Evolutionary conservation across 2,888 invertebrate species (phyloP).

Genomic region (Clistopyga incitator): DNA sequence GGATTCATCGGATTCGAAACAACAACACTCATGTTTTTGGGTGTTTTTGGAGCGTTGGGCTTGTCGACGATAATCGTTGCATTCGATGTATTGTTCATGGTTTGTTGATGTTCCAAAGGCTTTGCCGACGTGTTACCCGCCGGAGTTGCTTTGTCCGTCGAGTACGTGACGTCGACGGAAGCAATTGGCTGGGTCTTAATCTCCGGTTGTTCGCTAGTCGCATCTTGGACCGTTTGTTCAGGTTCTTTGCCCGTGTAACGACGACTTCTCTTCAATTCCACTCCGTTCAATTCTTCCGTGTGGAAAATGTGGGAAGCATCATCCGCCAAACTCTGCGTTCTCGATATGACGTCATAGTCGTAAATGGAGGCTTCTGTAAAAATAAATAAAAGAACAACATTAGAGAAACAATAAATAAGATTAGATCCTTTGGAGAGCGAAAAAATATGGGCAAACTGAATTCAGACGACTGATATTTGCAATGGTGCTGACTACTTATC

Average conservation of each 20-base stretch:
- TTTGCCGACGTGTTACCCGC: slow-evolving; percentile 37
- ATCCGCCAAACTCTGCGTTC: slow-evolving; percentile 49
- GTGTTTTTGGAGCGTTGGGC: slow-evolving; percentile 5
- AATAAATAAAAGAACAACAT: slow-evolving; percentile 9
- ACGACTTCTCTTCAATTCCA: slow-evolving; percentile 61
- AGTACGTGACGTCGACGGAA: slow-evolving; percentile 72
- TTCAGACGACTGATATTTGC: no score
- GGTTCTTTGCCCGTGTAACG: slow-evolving; percentile 57
- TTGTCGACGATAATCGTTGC: slow-evolving; percentile 29
- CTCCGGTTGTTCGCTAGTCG: slow-evolving; percentile 53
- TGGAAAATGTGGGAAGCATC: slow-evolving; percentile 41
- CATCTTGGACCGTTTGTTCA: slow-evolving; percentile 6
- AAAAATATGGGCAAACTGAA: no score
- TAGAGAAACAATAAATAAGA: background rate
- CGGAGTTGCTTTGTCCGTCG: slow-evolving; percentile 69
- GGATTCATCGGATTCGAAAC: slow-evolving; percentile 73
- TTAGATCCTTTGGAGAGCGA: background rate
- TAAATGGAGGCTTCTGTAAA: slow-evolving; percentile 72
- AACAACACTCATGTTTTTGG: slow-evolving; percentile 59
- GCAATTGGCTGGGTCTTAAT: slow-evolving; percentile 64
- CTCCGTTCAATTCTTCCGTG: slow-evolving; percentile 45
- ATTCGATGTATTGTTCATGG: slow-evolving; percentile 57
- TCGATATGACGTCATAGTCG: slow-evolving; percentile 60
- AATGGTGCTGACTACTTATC: no score
- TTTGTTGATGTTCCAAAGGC: slow-evolving; percentile 34